Evolutionary conservation across 1,140 invertebrate genomes (phyloP).

Genomic region (Lycorma delicatula): DNA sequence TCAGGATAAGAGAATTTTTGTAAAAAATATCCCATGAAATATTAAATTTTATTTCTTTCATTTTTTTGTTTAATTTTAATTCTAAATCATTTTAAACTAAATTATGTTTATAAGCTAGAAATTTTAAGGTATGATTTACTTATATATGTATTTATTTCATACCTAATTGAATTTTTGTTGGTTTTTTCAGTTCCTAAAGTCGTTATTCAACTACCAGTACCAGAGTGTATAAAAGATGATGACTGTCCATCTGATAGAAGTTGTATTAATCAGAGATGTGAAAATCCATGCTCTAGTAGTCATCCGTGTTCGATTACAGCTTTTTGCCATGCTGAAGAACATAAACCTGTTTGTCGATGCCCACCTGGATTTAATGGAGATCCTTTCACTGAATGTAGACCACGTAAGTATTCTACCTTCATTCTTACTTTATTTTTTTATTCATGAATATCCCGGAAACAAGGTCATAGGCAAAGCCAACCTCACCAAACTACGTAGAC

Average conservation of each 20-base stretch:
- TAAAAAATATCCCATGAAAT: no score
- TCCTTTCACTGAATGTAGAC: conserved; percentile 58
- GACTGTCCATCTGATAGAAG: conserved; percentile 65
- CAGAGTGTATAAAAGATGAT: conserved; percentile 64
- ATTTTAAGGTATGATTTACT: no score
- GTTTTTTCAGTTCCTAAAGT: conserved; percentile 42
- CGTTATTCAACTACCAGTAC: conserved; percentile 38
- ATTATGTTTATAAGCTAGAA: no score
- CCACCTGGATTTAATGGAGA: conserved; percentile 68
- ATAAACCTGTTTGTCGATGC: conserved; percentile 68
- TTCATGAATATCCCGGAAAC: no score
- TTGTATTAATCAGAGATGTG: conserved; percentile 64
- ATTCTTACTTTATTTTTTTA: no score
- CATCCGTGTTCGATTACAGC: conserved; percentile 65
- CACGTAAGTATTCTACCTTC: conserved; percentile 68
- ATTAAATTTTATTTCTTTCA: no score
- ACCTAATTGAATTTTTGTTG: conserved; percentile 14
- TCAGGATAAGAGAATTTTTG: no score
- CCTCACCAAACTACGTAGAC: no score
- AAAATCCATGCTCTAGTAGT: conserved; percentile 62
- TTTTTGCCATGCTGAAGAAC: conserved; percentile 66
- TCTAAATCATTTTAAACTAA: no score
- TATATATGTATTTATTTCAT: no score
- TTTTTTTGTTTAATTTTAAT: no score
- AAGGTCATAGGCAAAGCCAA: no score